Percentiles rank a stretch among this genome's conserved stretches.
Conservation (phyloP, 2,113 vertebrate species). For the Aegypius monachus region DNA sequence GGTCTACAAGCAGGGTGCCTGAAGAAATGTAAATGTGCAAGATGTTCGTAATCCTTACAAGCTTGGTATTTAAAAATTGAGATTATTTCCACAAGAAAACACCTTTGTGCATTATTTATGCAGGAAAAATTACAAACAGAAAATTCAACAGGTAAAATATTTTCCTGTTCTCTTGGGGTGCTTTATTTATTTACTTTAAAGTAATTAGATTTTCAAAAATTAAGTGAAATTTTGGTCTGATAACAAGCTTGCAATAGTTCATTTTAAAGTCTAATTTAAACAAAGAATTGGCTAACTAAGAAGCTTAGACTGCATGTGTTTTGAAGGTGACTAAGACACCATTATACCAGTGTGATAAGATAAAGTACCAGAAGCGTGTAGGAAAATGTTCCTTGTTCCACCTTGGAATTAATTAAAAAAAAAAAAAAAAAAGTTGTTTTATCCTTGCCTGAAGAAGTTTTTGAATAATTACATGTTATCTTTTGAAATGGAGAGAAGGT, state of each 20-base stretch:
- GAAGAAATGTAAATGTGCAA: background rate
- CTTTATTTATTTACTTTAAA: background rate
- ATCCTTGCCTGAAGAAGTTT: background rate
- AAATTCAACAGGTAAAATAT: background rate
- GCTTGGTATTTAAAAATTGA: background rate
- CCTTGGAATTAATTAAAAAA: background rate
- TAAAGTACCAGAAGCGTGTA: background rate
- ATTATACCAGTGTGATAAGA: background rate
- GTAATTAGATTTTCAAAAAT: background rate
- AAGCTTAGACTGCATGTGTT: background rate
- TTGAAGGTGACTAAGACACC: background rate
- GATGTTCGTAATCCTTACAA: background rate
- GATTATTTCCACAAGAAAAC: background rate
- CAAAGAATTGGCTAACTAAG: background rate
- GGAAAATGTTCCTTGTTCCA: background rate
- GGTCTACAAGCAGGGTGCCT: background rate
- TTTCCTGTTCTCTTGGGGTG: background rate
- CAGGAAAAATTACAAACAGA: background rate
- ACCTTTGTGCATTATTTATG: background rate
- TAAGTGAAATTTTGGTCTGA: background rate
- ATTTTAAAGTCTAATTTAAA: background rate
- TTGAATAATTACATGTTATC: background rate
- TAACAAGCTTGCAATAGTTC: background rate
- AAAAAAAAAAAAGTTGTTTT: background rate
- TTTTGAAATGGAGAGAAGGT: background rate